Percentiles rank a stretch among this genome's conserved stretches.
These are phyloP conservation scores for Lepidochitona cinerea DNA, from an alignment of 2,888 invertebrate genomes.

Conservation along the genomic window DNA sequence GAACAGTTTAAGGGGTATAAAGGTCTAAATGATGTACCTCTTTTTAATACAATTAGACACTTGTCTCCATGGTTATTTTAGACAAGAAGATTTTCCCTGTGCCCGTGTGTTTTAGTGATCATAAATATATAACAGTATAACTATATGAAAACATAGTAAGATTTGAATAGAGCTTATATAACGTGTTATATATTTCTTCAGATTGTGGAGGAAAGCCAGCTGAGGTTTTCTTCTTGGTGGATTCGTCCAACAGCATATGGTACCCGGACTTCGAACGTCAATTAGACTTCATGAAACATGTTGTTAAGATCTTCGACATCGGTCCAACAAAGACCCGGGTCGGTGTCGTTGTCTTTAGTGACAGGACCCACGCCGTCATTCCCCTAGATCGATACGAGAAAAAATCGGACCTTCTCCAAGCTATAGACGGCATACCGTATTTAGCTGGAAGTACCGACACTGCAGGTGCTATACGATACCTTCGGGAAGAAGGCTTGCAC, in stretches of 20 bases:
- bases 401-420: conserved; percentile 27
- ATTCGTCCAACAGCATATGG: conserved; percentile 19
- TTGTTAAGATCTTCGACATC: conserved; percentile 44
- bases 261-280: conserved; percentile 8
- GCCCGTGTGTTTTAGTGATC: too few species aligned
- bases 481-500: conserved; percentile 39
- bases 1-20: too few species aligned
- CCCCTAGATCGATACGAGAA: conserved; percentile 30
- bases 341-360: conserved; percentile 45
- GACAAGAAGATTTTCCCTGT: too few species aligned
- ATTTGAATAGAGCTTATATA: too few species aligned
- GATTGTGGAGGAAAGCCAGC: conserved; percentile 29
- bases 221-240: conserved; percentile 17
- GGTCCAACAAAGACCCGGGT: conserved; percentile 39
- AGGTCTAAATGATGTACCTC: too few species aligned
- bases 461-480: conserved; percentile 39
- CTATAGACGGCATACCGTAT: conserved; percentile 11
- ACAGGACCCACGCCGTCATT: conserved; percentile 31
- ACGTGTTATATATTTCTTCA: too few species aligned
- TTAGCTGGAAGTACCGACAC: conserved; percentile 45
- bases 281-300: conserved; percentile 41
- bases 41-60: too few species aligned
- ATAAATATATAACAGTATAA: too few species aligned
- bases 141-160: too few species aligned
- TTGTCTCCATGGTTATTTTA: too few species aligned